Percentiles rank a stretch among this genome's conserved stretches.
Evolutionary conservation across 2,113 vertebrate species (phyloP).

Genomic region (Procapra przewalskii): DNA sequence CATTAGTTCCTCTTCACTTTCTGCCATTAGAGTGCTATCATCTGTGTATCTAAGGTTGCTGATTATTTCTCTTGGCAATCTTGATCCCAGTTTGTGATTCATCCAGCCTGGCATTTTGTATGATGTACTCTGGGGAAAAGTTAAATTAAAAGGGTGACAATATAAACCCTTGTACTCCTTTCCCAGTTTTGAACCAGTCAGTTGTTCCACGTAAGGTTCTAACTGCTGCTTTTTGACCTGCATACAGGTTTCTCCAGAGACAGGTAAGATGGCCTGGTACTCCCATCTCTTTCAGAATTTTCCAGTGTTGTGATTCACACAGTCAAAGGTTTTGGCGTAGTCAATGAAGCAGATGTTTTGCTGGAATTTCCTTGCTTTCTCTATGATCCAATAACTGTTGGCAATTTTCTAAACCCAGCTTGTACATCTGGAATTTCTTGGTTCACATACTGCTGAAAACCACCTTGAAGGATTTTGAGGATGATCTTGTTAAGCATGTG

Average conservation of each 20-base stretch:
- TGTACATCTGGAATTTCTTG: neutral
- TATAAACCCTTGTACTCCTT: neutral
- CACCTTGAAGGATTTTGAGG: neutral
- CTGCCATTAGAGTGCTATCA: neutral
- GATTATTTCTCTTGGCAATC: neutral
- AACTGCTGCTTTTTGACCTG: neutral
- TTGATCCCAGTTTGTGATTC: neutral
- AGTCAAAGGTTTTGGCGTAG: neutral
- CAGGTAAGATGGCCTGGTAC: neutral
- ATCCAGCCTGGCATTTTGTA: neutral
- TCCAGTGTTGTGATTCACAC: neutral
- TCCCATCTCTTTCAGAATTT: neutral
- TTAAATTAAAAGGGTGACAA: neutral
- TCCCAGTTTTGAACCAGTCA: neutral
- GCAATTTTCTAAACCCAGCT: neutral
- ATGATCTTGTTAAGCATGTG: neutral
- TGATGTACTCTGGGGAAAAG: neutral
- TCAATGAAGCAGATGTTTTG: neutral
- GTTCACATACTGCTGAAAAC: neutral
- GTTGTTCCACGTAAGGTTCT: neutral
- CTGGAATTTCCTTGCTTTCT: neutral
- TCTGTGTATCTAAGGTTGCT: neutral
- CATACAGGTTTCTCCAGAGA: neutral
- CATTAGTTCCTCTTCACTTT: neutral
- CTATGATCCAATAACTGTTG: neutral